Evolutionary conservation across 2,113 vertebrate genomes (phyloP), one percentile per base, ranked within the genome.

Genomic region (Corynorhinus townsendii): DNA sequence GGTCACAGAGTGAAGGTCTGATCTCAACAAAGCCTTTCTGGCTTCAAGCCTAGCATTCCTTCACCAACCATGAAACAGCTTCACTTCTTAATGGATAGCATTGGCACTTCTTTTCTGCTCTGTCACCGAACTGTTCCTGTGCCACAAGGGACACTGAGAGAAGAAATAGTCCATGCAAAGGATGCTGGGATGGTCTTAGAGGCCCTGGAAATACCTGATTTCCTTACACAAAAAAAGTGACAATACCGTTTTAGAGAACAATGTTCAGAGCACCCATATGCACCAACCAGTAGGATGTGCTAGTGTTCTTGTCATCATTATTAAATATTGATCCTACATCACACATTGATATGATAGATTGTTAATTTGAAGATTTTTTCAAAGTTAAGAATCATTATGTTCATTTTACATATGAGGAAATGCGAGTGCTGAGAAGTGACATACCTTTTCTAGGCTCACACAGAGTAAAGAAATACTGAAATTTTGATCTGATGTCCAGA

Each of bases 141-240:
- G 72, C 12, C 22, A 64, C n/a, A 66, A n/a, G 5, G 9, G 52
- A 30, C 0, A 3, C 6, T 54, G 19, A 2, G n/a, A 54, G 35
- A 85, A 77, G 24, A 8, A 30, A 3, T 0, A 33, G 1, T 62
- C 26, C 54, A 89, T 52, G 40, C 3, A 15, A 4, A 35, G 24
- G 43, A 12, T 12, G 1, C 30, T 1, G 5, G 20, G 6, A 54
- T 2, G 1, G 1, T 54, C 2, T 7, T 5, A 26, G 38, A 7
- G 4, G 12, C 10, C 22, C 66, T 35, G 52, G 14, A 77, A 73
- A n/a, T 24, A n/a, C 54, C 26, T 4, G 10, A 56, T 20, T 26
- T 30, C n/a, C 40, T 56, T 30, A 66, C 43, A 43, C 52, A 54
- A 54, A 43, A 52, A 71, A 56, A 26, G 12, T 62, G 64, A 52